Evolutionary conservation across 2,113 vertebrate genomes (phyloP).

Genomic region (Xerus inauris): DNA sequence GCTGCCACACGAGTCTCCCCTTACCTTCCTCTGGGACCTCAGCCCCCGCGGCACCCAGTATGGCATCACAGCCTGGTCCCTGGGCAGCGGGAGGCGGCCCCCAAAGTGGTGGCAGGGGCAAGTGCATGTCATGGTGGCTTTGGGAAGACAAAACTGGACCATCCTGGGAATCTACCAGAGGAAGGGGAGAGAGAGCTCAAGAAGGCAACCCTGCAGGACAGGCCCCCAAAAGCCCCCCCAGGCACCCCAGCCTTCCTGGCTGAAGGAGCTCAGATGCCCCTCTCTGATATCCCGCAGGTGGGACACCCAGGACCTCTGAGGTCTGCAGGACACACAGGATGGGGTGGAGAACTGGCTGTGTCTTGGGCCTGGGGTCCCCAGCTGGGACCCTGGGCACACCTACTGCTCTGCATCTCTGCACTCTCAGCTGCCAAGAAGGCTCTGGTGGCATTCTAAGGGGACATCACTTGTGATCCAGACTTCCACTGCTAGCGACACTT

Average conservation of each 20-base stretch:
- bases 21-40: constrained; percentile 56
- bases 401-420: too few species aligned
- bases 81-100: constrained; percentile 51
- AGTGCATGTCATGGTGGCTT: not conserved
- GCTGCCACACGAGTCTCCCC: not conserved
- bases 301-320: not conserved
- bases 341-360: not conserved
- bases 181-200: not conserved
- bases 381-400: too few species aligned
- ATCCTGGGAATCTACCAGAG: constrained; percentile 43
- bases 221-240: too few species aligned
- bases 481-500: not conserved
- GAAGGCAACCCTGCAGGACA: not conserved
- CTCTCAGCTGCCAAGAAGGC: not conserved
- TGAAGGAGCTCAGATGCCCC: not conserved
- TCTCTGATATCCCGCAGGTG: not conserved
- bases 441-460: not conserved
- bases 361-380: not conserved
- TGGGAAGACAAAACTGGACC: not conserved
- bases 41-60: constrained; percentile 74
- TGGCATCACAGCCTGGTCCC: constrained; percentile 58
- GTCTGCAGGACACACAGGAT: not conserved
- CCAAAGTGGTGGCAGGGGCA: constrained; percentile 52
- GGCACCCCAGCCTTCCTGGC: not conserved
- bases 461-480: not conserved